phyloP scores from a whole-genome alignment of 2,113 vertebrate species.

The Callipepla californica region DNA sequence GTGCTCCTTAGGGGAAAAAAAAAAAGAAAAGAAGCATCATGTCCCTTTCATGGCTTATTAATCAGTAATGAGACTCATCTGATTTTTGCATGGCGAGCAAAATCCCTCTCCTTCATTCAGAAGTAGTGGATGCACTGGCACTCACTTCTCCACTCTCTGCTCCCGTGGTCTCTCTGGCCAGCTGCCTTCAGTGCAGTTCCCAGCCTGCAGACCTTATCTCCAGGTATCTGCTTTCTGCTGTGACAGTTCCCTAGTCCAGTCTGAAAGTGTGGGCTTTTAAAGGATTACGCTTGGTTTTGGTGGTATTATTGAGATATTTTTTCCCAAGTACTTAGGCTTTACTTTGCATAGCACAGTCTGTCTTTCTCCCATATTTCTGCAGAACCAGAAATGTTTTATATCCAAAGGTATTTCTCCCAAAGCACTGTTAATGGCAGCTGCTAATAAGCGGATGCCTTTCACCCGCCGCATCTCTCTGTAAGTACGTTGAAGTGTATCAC shows the following conservation, averaged over 20 bases:
- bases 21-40: not conserved
- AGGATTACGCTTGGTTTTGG: not conserved
- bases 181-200: not conserved
- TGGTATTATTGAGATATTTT: not conserved
- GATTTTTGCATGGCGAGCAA: not conserved
- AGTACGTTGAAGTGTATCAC: not conserved
- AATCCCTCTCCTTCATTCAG: not conserved
- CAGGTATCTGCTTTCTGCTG: not conserved
- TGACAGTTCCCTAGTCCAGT: not conserved
- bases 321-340: not conserved
- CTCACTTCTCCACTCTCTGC: not conserved
- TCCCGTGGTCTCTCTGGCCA: not conserved
- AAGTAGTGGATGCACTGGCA: not conserved
- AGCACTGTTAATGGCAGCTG: not conserved
- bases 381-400: not conserved
- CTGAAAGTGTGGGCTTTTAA: not conserved
- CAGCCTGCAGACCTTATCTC: not conserved
- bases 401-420: not conserved
- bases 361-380: not conserved
- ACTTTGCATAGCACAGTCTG: not conserved
- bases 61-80: slow-evolving; percentile 41
- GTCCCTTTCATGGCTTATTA: slow-evolving; percentile 9
- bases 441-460: not conserved
- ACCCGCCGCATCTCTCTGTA: not conserved
- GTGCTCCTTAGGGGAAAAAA: not conserved